Conservation (phyloP, 2,888 invertebrate genomes). For the Brassicogethes aeneus region DNA sequence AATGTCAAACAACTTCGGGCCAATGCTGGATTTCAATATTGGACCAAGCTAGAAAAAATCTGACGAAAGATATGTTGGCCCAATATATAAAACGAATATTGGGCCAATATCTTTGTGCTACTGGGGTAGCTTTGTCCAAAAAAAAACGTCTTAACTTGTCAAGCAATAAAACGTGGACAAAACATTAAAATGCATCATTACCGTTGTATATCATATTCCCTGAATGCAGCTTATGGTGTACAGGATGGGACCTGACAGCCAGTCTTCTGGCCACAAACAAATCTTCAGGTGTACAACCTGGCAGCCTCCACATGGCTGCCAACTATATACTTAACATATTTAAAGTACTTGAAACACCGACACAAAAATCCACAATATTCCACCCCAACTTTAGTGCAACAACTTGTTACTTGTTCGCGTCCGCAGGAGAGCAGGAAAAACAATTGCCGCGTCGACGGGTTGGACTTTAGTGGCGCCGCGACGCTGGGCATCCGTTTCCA, state of each 20-base stretch:
- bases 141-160: no score
- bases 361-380: background rate
- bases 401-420: no score
- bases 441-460: background rate
- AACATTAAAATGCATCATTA: no score
- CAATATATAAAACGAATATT: no score
- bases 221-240: constrained; percentile 43
- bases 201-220: constrained; percentile 49
- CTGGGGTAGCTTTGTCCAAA: no score
- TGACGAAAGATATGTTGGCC: no score
- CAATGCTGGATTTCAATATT: no score
- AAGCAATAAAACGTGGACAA: no score
- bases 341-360: background rate
- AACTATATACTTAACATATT: constrained; percentile 11
- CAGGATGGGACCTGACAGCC: constrained; percentile 39
- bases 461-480: background rate
- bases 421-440: background rate
- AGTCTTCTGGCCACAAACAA: constrained; percentile 38
- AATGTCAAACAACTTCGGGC: no score
- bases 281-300: constrained; percentile 41
- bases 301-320: constrained; percentile 42
- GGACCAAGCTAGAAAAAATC: no score
- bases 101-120: no score
- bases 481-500: background rate
- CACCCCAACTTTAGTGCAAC: no score